Evolutionary conservation across 2,888 invertebrate species (phyloP).

Genomic region (Xiphydria camelus): DNA sequence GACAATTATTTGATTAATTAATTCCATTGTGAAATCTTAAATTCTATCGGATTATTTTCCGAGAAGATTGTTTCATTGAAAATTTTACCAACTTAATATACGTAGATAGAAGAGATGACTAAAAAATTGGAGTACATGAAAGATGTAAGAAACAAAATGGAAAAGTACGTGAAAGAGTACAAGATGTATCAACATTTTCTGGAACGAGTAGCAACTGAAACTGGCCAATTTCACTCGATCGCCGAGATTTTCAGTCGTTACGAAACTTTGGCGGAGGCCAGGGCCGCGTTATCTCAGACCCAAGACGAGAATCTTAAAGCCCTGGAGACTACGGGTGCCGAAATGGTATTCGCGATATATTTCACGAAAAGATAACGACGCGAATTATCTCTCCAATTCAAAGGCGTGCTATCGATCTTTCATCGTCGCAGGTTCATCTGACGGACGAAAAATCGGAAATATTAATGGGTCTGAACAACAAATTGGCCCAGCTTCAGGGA

Average conservation of each 20-base stretch:
- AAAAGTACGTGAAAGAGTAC: constrained; percentile 63
- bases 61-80: too few species aligned
- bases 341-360: too few species aligned
- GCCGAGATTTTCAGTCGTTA: constrained; percentile 68
- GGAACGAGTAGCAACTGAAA: constrained; percentile 62
- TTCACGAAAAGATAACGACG: too few species aligned
- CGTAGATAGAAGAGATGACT: constrained; percentile 60
- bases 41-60: too few species aligned
- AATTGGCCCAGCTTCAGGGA: constrained; percentile 64
- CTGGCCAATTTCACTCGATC: constrained; percentile 64
- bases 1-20: too few species aligned
- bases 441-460: constrained; percentile 67
- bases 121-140: constrained; percentile 60
- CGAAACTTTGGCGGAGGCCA: constrained; percentile 66
- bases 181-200: constrained; percentile 66
- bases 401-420: too few species aligned
- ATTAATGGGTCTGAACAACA: constrained; percentile 68
- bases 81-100: neutral
- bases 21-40: too few species aligned
- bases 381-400: too few species aligned
- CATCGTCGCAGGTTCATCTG: constrained; percentile 47
- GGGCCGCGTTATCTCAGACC: constrained; percentile 61
- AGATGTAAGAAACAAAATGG: constrained; percentile 62
- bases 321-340: constrained; percentile 63
- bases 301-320: constrained; percentile 63